Conservation (phyloP, 2,797 vertebrate genomes). For the Ptychadena robeensis region DNA sequence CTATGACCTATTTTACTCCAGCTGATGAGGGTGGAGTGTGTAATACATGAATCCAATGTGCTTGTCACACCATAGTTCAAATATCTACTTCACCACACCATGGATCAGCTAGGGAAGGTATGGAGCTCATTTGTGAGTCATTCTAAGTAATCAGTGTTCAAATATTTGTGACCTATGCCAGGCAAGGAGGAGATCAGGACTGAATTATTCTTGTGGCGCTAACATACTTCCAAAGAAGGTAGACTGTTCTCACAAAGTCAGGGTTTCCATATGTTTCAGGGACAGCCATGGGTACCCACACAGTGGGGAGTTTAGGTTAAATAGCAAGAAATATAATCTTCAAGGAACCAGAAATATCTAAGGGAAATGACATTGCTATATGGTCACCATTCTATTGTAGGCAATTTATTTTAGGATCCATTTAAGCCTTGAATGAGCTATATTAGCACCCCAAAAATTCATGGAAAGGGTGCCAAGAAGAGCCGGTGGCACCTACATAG, state of each 20-base stretch:
- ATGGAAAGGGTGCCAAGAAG: too few species aligned
- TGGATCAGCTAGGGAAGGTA: background rate
- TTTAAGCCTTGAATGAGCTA: too few species aligned
- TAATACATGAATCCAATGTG: background rate
- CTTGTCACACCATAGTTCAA: background rate
- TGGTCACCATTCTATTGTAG: too few species aligned
- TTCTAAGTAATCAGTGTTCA: background rate
- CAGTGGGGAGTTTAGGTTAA: too few species aligned
- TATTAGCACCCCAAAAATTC: too few species aligned
- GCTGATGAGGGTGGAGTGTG: conserved; percentile 17
- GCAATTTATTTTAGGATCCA: too few species aligned
- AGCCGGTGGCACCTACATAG: too few species aligned
- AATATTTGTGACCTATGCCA: background rate
- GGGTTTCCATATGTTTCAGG: too few species aligned
- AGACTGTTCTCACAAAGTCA: background rate
- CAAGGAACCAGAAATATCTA: too few species aligned
- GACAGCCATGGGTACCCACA: too few species aligned
- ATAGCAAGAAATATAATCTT: too few species aligned
- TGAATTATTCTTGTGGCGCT: background rate
- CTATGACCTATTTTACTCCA: conserved; percentile 46
- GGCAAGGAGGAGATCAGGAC: background rate
- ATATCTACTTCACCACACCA: background rate
- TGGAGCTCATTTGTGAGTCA: background rate
- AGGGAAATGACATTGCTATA: too few species aligned
- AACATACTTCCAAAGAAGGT: background rate